These are phyloP conservation scores for Catocala nupta DNA, from an alignment of 2,888 invertebrate genomes.

Conservation along the genomic window DNA sequence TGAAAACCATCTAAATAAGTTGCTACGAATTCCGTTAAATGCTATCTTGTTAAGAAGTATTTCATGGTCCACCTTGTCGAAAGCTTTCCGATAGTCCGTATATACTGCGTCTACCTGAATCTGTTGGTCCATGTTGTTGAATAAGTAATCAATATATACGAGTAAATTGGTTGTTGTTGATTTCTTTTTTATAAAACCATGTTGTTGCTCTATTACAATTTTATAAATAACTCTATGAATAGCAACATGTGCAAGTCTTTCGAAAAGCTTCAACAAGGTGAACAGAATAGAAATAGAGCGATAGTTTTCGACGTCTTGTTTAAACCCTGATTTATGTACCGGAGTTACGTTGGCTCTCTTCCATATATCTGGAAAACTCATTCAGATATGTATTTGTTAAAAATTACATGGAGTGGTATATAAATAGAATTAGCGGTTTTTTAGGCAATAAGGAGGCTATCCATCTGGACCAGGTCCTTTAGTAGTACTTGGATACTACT, in stretches of 20 bases:
- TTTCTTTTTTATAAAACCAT: conserved; percentile 12
- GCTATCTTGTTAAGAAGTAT: conserved; percentile 16
- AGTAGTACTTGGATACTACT: neutral
- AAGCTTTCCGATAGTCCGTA: conserved; percentile 25
- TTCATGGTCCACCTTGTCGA: neutral
- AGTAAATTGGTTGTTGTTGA: conserved; percentile 11
- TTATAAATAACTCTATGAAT: conserved; percentile 4
- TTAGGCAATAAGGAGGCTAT: neutral
- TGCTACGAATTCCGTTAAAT: conserved; percentile 23
- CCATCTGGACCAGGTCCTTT: neutral
- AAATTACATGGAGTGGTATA: neutral
- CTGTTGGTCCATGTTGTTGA: conserved; percentile 11
- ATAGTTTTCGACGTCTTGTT: conserved; percentile 14
- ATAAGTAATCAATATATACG: conserved; percentile 8
- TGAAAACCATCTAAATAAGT: conserved; percentile 20
- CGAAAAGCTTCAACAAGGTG: neutral
- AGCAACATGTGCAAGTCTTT: neutral
- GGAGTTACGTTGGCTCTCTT: too few relatives aligned
- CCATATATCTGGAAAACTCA: neutral
- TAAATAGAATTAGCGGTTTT: neutral
- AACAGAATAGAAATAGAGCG: conserved; percentile 2
- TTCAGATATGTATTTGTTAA: neutral
- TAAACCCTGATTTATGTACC: conserved; percentile 3
- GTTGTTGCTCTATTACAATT: conserved; percentile 6
- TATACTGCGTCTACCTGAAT: conserved; percentile 15